Percentiles rank a stretch among this genome's conserved stretches.
These are phyloP conservation scores for Bubo bubo DNA, from an alignment of 2,113 vertebrate species.

Conservation along the genomic window DNA sequence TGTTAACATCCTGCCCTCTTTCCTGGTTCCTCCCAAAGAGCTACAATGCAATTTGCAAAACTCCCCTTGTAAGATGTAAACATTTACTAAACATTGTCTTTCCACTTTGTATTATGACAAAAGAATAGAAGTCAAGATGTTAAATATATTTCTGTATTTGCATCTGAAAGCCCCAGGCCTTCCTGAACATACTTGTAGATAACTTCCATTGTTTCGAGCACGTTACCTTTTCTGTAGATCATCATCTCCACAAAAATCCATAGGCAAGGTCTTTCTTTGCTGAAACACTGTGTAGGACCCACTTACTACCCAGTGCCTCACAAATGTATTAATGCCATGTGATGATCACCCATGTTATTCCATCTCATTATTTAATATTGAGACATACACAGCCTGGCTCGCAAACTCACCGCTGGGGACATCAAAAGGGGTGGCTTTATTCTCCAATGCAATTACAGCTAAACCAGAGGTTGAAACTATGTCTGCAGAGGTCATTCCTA, in stretches of 20 bases:
- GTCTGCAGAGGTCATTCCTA: not conserved
- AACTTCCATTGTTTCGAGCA: slow-evolving; percentile 29
- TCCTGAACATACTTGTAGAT: slow-evolving; percentile 53
- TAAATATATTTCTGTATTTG: slow-evolving; percentile 64
- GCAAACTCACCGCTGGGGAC: rapidly evolving
- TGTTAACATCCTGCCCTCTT: slow-evolving; percentile 69
- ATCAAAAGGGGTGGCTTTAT: not conserved
- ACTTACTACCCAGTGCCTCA: not conserved
- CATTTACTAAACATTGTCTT: slow-evolving; percentile 68
- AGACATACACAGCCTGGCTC: not conserved
- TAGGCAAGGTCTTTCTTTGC: not conserved
- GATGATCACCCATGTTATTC: not conserved
- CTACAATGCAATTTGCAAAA: slow-evolving; percentile 60
- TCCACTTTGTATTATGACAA: slow-evolving; percentile 59
- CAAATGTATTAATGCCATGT: not conserved
- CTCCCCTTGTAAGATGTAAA: slow-evolving; percentile 60
- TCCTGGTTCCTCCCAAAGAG: slow-evolving; percentile 68
- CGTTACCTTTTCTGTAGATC: slow-evolving; percentile 4
- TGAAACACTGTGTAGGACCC: not conserved
- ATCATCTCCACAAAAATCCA: not conserved
- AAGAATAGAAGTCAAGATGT: slow-evolving; percentile 64
- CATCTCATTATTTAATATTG: not conserved
- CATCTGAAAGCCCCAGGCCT: slow-evolving; percentile 60
- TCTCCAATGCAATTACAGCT: not conserved
- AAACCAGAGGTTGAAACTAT: not conserved